Percentiles rank a stretch among this genome's conserved stretches.
phyloP scores from a whole-genome alignment of 2,888 invertebrate species.

The Meteorus colon region DNA sequence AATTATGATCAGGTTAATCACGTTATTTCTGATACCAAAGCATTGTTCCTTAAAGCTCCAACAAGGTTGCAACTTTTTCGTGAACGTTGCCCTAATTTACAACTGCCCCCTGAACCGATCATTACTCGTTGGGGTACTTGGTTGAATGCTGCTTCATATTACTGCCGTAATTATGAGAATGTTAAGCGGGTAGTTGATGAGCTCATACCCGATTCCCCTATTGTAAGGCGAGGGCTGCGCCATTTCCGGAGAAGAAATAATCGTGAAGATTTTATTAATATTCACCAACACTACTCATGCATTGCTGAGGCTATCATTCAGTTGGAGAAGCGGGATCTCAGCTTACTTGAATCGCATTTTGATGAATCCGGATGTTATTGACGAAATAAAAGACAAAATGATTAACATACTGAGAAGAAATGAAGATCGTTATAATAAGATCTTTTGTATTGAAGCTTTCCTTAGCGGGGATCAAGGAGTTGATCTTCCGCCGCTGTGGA shows the following conservation, averaged over 20 bases:
- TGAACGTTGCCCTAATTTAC: background rate
- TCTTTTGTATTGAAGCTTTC: too few relatives aligned
- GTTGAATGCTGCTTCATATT: background rate
- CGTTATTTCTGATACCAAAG: background rate
- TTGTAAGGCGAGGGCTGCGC: background rate
- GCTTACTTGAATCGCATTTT: too few relatives aligned
- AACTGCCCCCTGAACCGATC: background rate
- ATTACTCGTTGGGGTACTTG: constrained; percentile 6
- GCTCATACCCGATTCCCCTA: background rate
- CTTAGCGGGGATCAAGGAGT: too few relatives aligned
- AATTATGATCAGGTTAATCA: background rate
- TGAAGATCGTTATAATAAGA: too few relatives aligned
- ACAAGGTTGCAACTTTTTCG: background rate
- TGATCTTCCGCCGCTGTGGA: too few relatives aligned
- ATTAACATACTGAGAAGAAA: too few relatives aligned
- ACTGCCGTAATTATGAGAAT: background rate
- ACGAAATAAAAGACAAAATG: too few relatives aligned
- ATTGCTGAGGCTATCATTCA: background rate
- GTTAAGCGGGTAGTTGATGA: background rate
- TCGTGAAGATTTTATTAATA: background rate
- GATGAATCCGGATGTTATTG: too few relatives aligned
- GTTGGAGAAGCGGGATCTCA: background rate
- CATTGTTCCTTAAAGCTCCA: background rate
- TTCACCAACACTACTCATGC: too few relatives aligned
- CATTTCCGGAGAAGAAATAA: background rate